Percentiles rank a stretch among this genome's conserved stretches.
Evolutionary conservation across 2,797 vertebrate genomes (phyloP).

Genomic region (Diplodus puntazzo): DNA sequence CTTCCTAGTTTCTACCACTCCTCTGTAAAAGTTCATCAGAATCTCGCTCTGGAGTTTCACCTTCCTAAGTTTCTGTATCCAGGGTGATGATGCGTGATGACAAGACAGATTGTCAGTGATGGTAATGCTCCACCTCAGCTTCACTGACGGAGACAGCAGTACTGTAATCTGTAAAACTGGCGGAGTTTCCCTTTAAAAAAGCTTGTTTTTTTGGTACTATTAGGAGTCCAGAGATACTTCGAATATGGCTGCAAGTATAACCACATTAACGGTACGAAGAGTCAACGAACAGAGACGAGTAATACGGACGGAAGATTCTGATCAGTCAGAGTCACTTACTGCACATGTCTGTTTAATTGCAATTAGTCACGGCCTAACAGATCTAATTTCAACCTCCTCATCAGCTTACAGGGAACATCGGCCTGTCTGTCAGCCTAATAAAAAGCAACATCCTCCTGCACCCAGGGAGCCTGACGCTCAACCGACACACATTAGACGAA

Average conservation of each 20-base stretch:
- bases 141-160: too few species aligned
- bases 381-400: slow-evolving; percentile 58
- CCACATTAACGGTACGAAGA: not conserved
- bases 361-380: slow-evolving; percentile 67
- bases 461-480: slow-evolving; percentile 26
- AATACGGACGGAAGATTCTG: not conserved
- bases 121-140: too few species aligned
- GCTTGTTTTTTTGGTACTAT: not conserved
- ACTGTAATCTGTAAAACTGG: not conserved
- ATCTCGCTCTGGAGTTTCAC: too few species aligned
- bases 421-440: slow-evolving; percentile 66
- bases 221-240: not conserved
- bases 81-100: too few species aligned
- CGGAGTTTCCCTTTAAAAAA: not conserved
- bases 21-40: too few species aligned
- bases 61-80: too few species aligned
- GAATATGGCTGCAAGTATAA: slow-evolving; percentile 3
- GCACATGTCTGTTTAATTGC: slow-evolving; percentile 51
- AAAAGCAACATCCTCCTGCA: slow-evolving; percentile 55
- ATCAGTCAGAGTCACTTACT: slow-evolving; percentile 50
- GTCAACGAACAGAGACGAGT: slow-evolving; percentile 3
- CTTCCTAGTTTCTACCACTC: too few species aligned
- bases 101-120: too few species aligned
- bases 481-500: slow-evolving; percentile 31
- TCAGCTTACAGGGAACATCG: slow-evolving; percentile 37